Base-by-base conservation (phyloP, 2,888 invertebrate species). In the Tetrapedia diversipes region DNA sequence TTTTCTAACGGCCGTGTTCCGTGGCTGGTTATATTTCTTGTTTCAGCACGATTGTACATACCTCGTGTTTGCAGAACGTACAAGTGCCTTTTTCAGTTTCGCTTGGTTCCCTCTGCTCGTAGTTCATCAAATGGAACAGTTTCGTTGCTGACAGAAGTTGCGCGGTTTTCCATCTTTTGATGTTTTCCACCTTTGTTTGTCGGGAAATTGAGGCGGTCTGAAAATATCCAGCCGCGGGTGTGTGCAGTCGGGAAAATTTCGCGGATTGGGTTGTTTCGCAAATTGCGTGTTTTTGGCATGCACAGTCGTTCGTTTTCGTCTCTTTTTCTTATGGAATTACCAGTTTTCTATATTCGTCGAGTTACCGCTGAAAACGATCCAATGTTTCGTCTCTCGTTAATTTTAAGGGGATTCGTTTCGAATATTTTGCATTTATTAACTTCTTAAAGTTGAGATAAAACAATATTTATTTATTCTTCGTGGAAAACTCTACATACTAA, bases 121-220 rank as follows among this genome's bases (percentile, higher is more conserved):
- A 37, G 56, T 73, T 63, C 56, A 43, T 70, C 70, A 73, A 70
- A 63, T 73, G 73, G 73, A 70, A 70, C 61, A 43, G 56, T 73
- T 56, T 19, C 70, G 27, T 47, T 41, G 27, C 29, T 19, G 47
- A 41, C 54, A 69, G 69, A 6, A 54, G 47, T 70, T 34, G 41
- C 49, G 29, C 43, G 56, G 70, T 73, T 69, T 56, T 22, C 49
- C 37, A 73, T 51, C 70, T 70, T 73, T 73, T 73, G 70, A 70
- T 57, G 70, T 56, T 70, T 43, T 61, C 34, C 61, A 61, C 63
- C 43, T 57, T 70, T 73, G 70, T 73, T 61, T 47, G 47, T 43
- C 41, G 27, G 61, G 49, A 63, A 70, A 73, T 73, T 49, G 73
- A 43, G 70, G 56, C 43, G 39, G 56, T 37, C 70, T 16, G 29